Evolutionary conservation across 2,888 invertebrate species (phyloP), one percentile per base, ranked within the genome.

Genomic region (Synergus itoensis): DNA sequence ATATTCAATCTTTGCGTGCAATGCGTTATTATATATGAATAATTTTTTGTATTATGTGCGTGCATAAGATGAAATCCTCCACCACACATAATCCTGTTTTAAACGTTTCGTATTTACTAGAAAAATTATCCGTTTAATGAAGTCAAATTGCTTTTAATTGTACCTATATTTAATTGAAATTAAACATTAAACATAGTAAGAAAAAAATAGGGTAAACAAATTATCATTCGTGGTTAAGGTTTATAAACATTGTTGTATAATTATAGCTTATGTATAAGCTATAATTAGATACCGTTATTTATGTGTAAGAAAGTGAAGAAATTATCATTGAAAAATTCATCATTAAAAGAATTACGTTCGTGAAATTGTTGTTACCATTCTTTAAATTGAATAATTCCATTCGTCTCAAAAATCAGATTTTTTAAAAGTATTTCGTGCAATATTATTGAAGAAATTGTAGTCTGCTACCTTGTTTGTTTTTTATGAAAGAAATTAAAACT

Each of bases 11-110:
- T 21, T 73, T 53, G 48, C 73, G 48, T 53, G 73, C 53, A 21
- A 16, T 69, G 8, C 45, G 28, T 11, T 69, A 48, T 69, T 65
- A 65, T 48, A 69, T 69, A 28, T 69, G 69, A 69, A 69, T 48
- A 48, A 69, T 16, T 18, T 48, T 45, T 48, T 28, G 45, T 43
- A 28, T 48, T 69, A 69, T 28, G 36, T 11, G 21, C 69, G 45
- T 53, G 69, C 16, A 45, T 48, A 18, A 57, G 57, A 21, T 57
- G 16, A 69, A 69, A 69, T 69, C 28, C 11, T 36, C 14, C 11
- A 18, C 18, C n/a, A 65, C n/a, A 43, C 28, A 14, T 16, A 48
- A 7, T 36, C 16, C 2, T 36, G 48, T 48, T 65, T 53, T 48
- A 69, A 69, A 57, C 57, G 21, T 60, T 21, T 12, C 18, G 11